Evolutionary conservation across 2,797 vertebrate genomes (phyloP), one percentile per base, ranked within the genome.

Genomic region (Falco columbarius): DNA sequence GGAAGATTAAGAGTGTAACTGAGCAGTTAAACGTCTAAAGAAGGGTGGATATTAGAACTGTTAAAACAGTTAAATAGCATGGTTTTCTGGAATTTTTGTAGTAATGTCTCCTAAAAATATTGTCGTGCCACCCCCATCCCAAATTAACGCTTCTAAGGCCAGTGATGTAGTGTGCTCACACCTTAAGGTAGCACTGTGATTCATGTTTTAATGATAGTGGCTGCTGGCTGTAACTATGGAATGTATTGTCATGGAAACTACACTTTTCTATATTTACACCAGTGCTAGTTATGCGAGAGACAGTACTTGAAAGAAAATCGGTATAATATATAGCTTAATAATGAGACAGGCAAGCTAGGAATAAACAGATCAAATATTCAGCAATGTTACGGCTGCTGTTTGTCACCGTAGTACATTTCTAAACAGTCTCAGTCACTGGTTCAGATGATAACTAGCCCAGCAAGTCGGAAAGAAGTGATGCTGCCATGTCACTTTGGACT

Each of bases 191-290:
- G 97, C 94, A 46, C 67, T 59, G 86, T 98, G 97, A 98, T 97
- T 98, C 97, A 96, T 97, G 97, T 97, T 97, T 97, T 97, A 98
- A 98, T 95, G 93, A 97, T 94, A 97, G 97, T 97, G 92, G 92
- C 95, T 98, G 97, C 91, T 96, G 94, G 93, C 97, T 97, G 92
- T 97, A 97, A 97, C 97, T 98, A 94, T 93, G 94, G 96, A 97
- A 97, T 97, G 81, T 80, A 98, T 98, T 97, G 96, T 98, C 97
- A 98, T 98, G 97, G 97, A 97, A 98, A 98, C 97, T 87, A 95
- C 88, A 71, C 93, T 86, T 94, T 95, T 95, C 91, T 97, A 97
- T 97, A 92, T 98, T 98, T 97, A 97, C 94, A 96, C 95, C 94
- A 81, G 47, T 61, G 76, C 89, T 95, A 93, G 97, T 96, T 96